Percentiles rank a stretch among this genome's conserved stretches.
These are phyloP conservation scores for Caenorhabditis wallacei DNA, from an alignment of 2,888 invertebrate species.

Conservation along the genomic window DNA sequence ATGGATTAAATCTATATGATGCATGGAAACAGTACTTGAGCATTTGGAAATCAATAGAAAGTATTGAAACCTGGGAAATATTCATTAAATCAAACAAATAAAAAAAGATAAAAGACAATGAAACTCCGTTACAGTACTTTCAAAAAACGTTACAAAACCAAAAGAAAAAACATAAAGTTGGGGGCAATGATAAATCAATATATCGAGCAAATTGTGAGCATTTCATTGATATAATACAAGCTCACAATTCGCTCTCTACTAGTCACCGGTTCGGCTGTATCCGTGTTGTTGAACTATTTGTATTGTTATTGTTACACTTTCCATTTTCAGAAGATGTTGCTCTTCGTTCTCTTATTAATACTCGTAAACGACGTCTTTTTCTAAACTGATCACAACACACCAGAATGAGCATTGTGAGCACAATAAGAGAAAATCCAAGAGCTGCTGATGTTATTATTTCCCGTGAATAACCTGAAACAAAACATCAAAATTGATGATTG, in stretches of 20 bases:
- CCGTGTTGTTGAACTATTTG: slow-evolving; percentile 15
- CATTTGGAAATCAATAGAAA: background rate
- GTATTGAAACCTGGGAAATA: background rate
- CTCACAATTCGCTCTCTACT: slow-evolving; percentile 70
- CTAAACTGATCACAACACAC: slow-evolving; percentile 71
- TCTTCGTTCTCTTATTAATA: slow-evolving; percentile 61
- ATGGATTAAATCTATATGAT: too few relatives aligned
- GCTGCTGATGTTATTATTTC: slow-evolving; percentile 66
- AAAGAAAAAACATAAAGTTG: background rate
- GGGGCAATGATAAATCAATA: background rate
- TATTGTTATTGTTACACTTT: slow-evolving; percentile 36
- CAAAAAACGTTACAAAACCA: background rate
- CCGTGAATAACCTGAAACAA: slow-evolving; percentile 67
- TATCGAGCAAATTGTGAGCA: slow-evolving; percentile 1
- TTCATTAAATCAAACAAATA: background rate
- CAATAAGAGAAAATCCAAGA: slow-evolving; percentile 57
- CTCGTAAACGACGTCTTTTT: slow-evolving; percentile 58
- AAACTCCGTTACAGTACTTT: background rate
- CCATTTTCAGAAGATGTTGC: slow-evolving; percentile 39
- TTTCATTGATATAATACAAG: background rate
- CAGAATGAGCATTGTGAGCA: slow-evolving; percentile 62
- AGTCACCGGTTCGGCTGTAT: slow-evolving; percentile 65
- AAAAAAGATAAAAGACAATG: background rate
- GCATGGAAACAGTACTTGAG: too few relatives aligned
- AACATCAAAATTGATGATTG: background rate